A percentile compares a stretch with the other conserved stretches of the same genome.
Evolutionary conservation across 1,140 invertebrate genomes (phyloP).

Genomic region (Paraescarpia echinospica): DNA sequence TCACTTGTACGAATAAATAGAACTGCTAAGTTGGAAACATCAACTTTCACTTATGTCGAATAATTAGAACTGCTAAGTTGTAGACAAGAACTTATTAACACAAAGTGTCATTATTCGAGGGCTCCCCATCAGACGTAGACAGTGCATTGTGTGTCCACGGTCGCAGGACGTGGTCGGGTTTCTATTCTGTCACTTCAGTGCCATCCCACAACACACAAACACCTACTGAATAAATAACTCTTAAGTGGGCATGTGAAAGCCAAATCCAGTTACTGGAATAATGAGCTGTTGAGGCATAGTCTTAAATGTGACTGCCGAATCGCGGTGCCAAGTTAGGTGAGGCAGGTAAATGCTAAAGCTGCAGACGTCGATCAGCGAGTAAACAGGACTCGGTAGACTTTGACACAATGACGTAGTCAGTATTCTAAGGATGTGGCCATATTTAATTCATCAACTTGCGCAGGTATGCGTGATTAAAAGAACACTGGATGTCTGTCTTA

Average conservation of each 20-base stretch:
- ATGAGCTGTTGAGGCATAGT: neutral
- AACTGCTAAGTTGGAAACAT: no score
- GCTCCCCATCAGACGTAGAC: neutral
- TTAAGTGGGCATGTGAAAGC: conserved; percentile 4
- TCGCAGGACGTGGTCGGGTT: neutral
- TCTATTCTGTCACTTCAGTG: neutral
- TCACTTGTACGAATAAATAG: no score
- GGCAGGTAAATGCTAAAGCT: neutral
- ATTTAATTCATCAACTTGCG: neutral
- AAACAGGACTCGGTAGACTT: neutral
- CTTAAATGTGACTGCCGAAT: neutral
- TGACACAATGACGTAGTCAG: neutral
- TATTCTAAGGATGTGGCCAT: neutral
- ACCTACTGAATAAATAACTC: neutral
- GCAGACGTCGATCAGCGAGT: neutral
- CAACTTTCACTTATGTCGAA: no score
- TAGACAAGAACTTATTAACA: neutral
- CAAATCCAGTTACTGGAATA: neutral
- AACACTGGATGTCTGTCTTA: neutral
- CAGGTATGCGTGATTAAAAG: neutral
- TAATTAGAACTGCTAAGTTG: neutral
- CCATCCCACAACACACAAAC: neutral
- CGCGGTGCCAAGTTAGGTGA: neutral
- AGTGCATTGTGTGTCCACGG: neutral
- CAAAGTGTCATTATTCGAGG: neutral